These are phyloP conservation scores for Myotis myotis DNA, from an alignment of 2,797 vertebrate species.

Conservation along the genomic window DNA sequence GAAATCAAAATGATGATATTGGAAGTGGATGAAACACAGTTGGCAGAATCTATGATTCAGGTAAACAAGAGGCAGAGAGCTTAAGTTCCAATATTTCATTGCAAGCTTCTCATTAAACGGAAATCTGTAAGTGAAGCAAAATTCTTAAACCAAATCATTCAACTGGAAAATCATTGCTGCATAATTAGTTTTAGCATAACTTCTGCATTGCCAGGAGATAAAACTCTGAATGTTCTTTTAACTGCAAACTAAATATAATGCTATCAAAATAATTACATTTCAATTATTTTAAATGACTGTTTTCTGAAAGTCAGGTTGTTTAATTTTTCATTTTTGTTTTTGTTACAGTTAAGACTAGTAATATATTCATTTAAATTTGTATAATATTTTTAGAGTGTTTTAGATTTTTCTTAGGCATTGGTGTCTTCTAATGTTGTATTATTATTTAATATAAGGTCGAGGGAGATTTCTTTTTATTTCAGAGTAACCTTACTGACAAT, in stretches of 20 bases:
- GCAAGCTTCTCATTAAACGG: slow-evolving; percentile 70
- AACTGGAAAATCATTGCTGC: slow-evolving; percentile 67
- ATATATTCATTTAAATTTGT: slow-evolving; percentile 42
- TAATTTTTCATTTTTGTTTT: slow-evolving; percentile 54
- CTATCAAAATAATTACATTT: slow-evolving; percentile 61
- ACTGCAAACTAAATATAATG: slow-evolving; percentile 31
- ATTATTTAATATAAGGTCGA: background rate
- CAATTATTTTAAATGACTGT: slow-evolving; percentile 57
- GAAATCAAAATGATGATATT: slow-evolving; percentile 94
- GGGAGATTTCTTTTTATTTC: slow-evolving; percentile 18
- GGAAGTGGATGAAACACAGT: slow-evolving; percentile 95
- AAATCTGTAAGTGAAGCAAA: slow-evolving; percentile 66
- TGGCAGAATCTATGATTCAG: slow-evolving; percentile 97
- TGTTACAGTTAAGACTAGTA: background rate
- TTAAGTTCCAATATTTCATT: slow-evolving; percentile 73
- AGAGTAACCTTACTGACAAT: background rate
- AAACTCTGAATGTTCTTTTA: slow-evolving; percentile 54
- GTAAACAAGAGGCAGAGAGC: slow-evolving; percentile 81
- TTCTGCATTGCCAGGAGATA: slow-evolving; percentile 52
- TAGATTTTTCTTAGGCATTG: background rate
- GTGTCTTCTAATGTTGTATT: background rate
- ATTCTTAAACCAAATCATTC: slow-evolving; percentile 67
- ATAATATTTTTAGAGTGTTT: background rate
- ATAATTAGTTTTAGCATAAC: slow-evolving; percentile 55
- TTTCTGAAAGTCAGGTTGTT: slow-evolving; percentile 38